Evolutionary conservation across 2,888 invertebrate genomes (phyloP).

Genomic region (Drosophila monieri): DNA sequence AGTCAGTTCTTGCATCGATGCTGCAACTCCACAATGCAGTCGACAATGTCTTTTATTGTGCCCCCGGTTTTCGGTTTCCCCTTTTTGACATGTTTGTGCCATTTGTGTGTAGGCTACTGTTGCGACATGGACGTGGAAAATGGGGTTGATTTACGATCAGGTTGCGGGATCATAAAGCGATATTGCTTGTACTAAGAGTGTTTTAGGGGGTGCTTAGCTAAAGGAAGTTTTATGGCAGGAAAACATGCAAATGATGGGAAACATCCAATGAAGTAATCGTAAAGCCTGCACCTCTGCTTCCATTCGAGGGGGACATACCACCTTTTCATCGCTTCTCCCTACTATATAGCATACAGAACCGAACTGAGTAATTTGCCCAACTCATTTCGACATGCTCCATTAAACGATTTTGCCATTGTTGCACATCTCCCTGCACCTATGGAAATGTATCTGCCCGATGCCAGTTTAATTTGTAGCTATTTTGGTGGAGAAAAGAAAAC

Average conservation of each 20-base stretch:
- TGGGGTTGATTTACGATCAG: constrained; percentile 28
- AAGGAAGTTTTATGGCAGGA: neutral
- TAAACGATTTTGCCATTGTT: constrained; percentile 76
- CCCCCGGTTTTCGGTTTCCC: constrained; percentile 19
- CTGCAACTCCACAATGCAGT: constrained; percentile 43
- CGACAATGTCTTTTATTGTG: constrained; percentile 47
- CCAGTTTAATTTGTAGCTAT: constrained; percentile 51
- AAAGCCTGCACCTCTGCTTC: constrained; percentile 10
- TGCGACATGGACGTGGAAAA: constrained; percentile 24
- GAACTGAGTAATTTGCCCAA: constrained; percentile 49
- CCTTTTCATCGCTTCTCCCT: constrained; percentile 51
- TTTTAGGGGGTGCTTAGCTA: constrained; percentile 6
- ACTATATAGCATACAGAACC: constrained; percentile 8
- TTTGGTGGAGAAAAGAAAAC: constrained; percentile 55
- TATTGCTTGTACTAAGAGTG: constrained; percentile 3
- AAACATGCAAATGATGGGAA: constrained; percentile 19
- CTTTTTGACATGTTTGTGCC: constrained; percentile 44
- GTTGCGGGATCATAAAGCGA: constrained; percentile 35
- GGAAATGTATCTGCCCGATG: constrained; percentile 11
- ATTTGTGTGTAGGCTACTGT: constrained; percentile 52
- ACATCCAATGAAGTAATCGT: neutral
- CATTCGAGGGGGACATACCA: constrained; percentile 43
- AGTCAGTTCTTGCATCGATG: constrained; percentile 16
- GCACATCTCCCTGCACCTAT: constrained; percentile 45
- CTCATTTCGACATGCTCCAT: constrained; percentile 73